phyloP scores from a whole-genome alignment of 2,888 invertebrate species.

The Vannuccia rotundouncinata region DNA sequence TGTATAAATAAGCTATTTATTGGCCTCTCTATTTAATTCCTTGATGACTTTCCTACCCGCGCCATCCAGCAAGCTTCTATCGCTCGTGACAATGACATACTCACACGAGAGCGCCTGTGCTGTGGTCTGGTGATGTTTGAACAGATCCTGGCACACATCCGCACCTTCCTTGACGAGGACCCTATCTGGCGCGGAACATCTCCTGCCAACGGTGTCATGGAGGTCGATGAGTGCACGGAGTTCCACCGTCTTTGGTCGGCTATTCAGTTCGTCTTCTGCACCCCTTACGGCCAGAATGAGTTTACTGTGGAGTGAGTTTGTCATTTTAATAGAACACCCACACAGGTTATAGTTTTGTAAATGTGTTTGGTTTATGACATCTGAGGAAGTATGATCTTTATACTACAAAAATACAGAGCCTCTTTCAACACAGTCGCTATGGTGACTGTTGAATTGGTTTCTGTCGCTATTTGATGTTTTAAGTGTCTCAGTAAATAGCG shows the following conservation, averaged over 20 bases:
- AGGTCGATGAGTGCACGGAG: constrained; percentile 90
- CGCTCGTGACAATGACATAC: constrained; percentile 67
- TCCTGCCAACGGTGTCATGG: constrained; percentile 84
- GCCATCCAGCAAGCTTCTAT: constrained; percentile 40
- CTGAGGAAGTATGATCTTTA: too few relatives aligned
- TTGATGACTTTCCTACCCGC: background rate
- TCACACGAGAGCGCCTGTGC: constrained; percentile 90
- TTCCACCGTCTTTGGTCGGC: constrained; percentile 93
- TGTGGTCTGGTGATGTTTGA: constrained; percentile 95
- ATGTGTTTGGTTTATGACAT: too few relatives aligned
- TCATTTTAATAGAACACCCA: constrained; percentile 14
- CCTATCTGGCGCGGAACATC: constrained; percentile 72
- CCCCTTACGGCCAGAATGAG: constrained; percentile 88
- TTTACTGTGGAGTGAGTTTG: constrained; percentile 82
- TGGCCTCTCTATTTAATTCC: too few relatives aligned
- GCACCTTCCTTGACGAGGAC: constrained; percentile 65
- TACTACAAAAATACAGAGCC: too few relatives aligned
- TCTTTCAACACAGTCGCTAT: too few relatives aligned
- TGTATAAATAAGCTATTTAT: too few relatives aligned
- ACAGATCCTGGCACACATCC: constrained; percentile 75
- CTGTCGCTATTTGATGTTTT: too few relatives aligned
- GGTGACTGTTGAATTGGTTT: too few relatives aligned
- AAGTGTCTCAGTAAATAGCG: too few relatives aligned
- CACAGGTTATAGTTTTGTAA: too few relatives aligned
- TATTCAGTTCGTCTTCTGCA: constrained; percentile 92